Base-by-base conservation (phyloP, 2,888 invertebrate species). In the Strigamia maritima region DNA sequence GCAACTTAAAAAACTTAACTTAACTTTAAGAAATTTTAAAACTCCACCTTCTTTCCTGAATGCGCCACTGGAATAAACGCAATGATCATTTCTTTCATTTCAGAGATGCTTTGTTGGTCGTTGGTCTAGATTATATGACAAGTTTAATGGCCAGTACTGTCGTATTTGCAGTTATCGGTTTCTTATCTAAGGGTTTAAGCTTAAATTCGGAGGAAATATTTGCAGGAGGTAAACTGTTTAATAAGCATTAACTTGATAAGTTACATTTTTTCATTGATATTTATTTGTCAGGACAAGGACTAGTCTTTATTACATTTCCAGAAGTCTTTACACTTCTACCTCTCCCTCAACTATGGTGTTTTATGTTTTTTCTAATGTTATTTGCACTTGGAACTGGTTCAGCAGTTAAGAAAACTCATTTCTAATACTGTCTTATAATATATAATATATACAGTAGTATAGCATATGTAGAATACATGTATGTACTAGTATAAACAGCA, bases 71-170 rank as follows among this genome's bases (percentile, higher is more conserved):
- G n/a, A n/a, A n/a, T n/a, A n/a, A n/a, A n/a, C n/a, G n/a, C n/a
- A n/a, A n/a, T n/a, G n/a, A n/a, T n/a, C n/a, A n/a, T n/a, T n/a
- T n/a, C n/a, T n/a, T 40, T 19, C 24, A 10, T 22, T 79, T 26
- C n/a, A 82, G 83, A 70, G 83, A 83, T 79, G 83, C 83, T 2
- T 44, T 83, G 44, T 80, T 86, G n/a, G 84, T 87, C 10, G 82
- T 85, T 0, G 28, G 86, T 4, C 83, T 85, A 49, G 86, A 87
- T 82, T 83, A 84, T 22, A 22, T 85, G 54, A 87, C 87, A 3
- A 87, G 87, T 31, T 82, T 88, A 74, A 85, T 87, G 79, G 86
- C 87, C 60, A 86, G 87, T 16, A 82, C 85, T 54, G 84, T 86
- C 26, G 85, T 86, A 19, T 87, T 87, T 82, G 83, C 86, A 14